These are phyloP conservation scores for Papilio elwesi DNA, from an alignment of 2,888 invertebrate species.

Conservation along the genomic window DNA sequence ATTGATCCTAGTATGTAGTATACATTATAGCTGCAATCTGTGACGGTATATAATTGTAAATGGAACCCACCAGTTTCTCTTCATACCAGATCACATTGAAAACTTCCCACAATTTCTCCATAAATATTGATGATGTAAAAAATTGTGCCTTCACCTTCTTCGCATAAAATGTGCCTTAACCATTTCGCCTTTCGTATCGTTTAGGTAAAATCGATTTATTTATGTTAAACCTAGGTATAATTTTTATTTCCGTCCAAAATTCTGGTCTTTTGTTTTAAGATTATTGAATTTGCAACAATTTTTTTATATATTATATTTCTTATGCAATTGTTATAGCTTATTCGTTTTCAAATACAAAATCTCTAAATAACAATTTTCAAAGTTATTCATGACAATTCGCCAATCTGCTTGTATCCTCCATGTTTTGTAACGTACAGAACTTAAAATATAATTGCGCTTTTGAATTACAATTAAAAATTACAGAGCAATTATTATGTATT, in stretches of 20 bases:
- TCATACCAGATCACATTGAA: constrained; percentile 46
- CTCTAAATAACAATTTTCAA: neutral
- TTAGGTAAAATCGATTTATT: constrained; percentile 39
- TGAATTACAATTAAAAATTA: too few species aligned
- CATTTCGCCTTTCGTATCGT: constrained; percentile 40
- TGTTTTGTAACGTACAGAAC: too few species aligned
- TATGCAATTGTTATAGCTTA: neutral
- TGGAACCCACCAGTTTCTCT: constrained; percentile 66
- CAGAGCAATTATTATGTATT: too few species aligned
- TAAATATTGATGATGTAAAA: constrained; percentile 41
- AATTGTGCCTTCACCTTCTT: constrained; percentile 52
- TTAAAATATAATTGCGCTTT: too few species aligned
- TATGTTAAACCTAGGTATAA: constrained; percentile 45
- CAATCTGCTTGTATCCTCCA: too few species aligned
- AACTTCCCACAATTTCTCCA: constrained; percentile 48
- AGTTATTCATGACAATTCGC: too few species aligned
- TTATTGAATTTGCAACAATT: constrained; percentile 14
- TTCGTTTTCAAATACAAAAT: neutral
- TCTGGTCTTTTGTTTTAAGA: constrained; percentile 63
- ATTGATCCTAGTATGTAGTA: neutral
- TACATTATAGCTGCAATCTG: constrained; percentile 7
- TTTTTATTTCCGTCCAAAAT: constrained; percentile 67
- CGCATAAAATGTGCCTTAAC: constrained; percentile 55
- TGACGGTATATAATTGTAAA: constrained; percentile 49
- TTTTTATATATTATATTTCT: neutral